A percentile compares a stretch with the other conserved stretches of the same genome.
Evolutionary conservation across 2,888 invertebrate species (phyloP).

Genomic region (Dastarcus helophoroides): DNA sequence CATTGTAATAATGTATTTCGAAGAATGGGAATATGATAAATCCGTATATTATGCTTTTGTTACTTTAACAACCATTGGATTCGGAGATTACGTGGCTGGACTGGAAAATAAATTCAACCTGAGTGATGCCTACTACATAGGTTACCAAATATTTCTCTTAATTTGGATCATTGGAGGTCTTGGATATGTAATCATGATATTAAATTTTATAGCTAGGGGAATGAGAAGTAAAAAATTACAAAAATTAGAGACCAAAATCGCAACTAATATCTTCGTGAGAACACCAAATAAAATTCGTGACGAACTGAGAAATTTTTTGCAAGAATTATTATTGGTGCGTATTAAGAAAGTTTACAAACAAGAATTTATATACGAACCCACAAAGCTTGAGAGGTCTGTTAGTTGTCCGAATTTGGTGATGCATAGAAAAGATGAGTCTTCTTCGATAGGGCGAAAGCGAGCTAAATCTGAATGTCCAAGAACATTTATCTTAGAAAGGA

Average conservation of each 20-base stretch:
- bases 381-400: slow-evolving; percentile 43
- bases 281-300: slow-evolving; percentile 66
- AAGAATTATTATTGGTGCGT: slow-evolving; percentile 68
- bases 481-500: slow-evolving; percentile 39
- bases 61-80: slow-evolving; percentile 79
- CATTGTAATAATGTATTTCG: slow-evolving; percentile 71
- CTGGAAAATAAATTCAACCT: slow-evolving; percentile 5
- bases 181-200: slow-evolving; percentile 82
- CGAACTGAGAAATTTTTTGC: slow-evolving; percentile 29
- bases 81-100: slow-evolving; percentile 86
- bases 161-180: slow-evolving; percentile 87
- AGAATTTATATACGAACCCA: slow-evolving; percentile 37
- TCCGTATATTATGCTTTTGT: slow-evolving; percentile 82
- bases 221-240: slow-evolving; percentile 65
- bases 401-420: slow-evolving; percentile 64
- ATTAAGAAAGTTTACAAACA: slow-evolving; percentile 65
- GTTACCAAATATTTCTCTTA: slow-evolving; percentile 72
- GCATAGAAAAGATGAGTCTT: slow-evolving; percentile 33
- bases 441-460: slow-evolving; percentile 34
- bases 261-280: slow-evolving; percentile 61
- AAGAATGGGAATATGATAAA: slow-evolving; percentile 75
- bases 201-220: slow-evolving; percentile 71
- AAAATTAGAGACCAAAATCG: slow-evolving; percentile 63
- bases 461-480: slow-evolving; percentile 53
- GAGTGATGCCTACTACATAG: slow-evolving; percentile 42